Evolutionary conservation across 2,888 invertebrate genomes (phyloP).

Genomic region (Athalia rosae): DNA sequence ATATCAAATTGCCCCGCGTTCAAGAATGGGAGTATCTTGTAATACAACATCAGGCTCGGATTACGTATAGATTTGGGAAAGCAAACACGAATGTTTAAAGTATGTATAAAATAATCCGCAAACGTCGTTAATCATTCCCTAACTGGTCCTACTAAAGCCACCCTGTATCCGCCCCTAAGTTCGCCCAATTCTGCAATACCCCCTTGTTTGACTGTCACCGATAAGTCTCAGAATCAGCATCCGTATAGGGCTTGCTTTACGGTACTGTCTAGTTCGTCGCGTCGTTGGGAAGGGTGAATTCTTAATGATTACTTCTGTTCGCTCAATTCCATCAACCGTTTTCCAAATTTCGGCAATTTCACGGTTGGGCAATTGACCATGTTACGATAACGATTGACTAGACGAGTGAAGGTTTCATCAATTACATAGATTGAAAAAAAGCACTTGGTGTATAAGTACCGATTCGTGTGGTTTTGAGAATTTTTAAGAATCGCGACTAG

Average conservation of each 20-base stretch:
- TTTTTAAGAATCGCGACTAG: too few relatives aligned
- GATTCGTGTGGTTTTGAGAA: too few relatives aligned
- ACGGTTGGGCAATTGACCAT: slow-evolving; percentile 28
- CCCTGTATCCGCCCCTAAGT: slow-evolving; percentile 11
- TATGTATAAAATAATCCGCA: slow-evolving; percentile 65
- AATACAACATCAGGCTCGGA: slow-evolving; percentile 55
- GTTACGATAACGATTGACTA: neutral
- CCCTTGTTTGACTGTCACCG: slow-evolving; percentile 41
- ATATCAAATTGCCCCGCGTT: neutral
- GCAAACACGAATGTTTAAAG: slow-evolving; percentile 59
- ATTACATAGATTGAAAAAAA: too few relatives aligned
- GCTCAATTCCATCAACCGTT: slow-evolving; percentile 30
- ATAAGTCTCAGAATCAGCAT: slow-evolving; percentile 26
- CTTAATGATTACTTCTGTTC: slow-evolving; percentile 41
- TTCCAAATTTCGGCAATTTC: slow-evolving; percentile 37
- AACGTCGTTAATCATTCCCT: slow-evolving; percentile 68
- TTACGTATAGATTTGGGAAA: slow-evolving; percentile 61
- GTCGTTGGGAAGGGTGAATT: slow-evolving; percentile 33
- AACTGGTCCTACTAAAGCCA: slow-evolving; percentile 26
- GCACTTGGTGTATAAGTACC: too few relatives aligned
- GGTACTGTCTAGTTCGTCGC: slow-evolving; percentile 11
- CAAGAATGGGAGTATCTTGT: slow-evolving; percentile 46
- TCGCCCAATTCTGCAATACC: slow-evolving; percentile 27
- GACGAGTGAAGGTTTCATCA: too few relatives aligned
- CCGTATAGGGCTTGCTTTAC: slow-evolving; percentile 26